Evolutionary conservation across 2,113 vertebrate species (phyloP).

Genomic region (Trichomycterus rosablanca): DNA sequence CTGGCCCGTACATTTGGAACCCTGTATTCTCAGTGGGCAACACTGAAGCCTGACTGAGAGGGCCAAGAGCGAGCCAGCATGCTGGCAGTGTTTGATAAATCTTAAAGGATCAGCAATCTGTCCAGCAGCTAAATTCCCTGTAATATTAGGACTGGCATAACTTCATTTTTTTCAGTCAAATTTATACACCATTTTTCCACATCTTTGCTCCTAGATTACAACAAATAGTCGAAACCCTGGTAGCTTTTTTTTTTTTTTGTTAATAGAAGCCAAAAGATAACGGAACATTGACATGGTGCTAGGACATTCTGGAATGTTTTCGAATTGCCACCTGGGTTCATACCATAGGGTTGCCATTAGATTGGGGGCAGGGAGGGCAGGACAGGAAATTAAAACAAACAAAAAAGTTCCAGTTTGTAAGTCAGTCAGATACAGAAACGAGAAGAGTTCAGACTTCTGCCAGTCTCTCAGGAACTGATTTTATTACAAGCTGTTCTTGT

Average conservation of each 20-base stretch:
- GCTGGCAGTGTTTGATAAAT: conserved; percentile 25
- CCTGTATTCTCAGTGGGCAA: conserved; percentile 17
- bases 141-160: too few species aligned
- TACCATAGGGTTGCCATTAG: background rate
- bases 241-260: too few species aligned
- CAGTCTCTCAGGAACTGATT: conserved; percentile 45
- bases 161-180: conserved; percentile 26
- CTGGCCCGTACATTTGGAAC: conserved; percentile 15
- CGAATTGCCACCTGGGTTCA: conserved; percentile 20
- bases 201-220: conserved; percentile 24
- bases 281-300: background rate
- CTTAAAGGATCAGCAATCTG: conserved; percentile 45
- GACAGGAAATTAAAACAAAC: background rate
- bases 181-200: conserved; percentile 3
- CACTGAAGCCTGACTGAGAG: conserved; percentile 15
- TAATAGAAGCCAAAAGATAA: background rate
- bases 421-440: background rate
- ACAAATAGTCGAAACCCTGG: too few species aligned
- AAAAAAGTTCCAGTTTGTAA: background rate
- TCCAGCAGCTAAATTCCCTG: conserved; percentile 54
- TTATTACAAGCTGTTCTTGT: conserved; percentile 55
- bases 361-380: background rate
- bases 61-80: conserved; percentile 13
- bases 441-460: conserved; percentile 30
- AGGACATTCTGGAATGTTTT: conserved; percentile 59